A percentile compares a stretch with the other conserved stretches of the same genome.
phyloP scores from a whole-genome alignment of 2,113 vertebrate species.

The Ceyx cyanopectus region DNA sequence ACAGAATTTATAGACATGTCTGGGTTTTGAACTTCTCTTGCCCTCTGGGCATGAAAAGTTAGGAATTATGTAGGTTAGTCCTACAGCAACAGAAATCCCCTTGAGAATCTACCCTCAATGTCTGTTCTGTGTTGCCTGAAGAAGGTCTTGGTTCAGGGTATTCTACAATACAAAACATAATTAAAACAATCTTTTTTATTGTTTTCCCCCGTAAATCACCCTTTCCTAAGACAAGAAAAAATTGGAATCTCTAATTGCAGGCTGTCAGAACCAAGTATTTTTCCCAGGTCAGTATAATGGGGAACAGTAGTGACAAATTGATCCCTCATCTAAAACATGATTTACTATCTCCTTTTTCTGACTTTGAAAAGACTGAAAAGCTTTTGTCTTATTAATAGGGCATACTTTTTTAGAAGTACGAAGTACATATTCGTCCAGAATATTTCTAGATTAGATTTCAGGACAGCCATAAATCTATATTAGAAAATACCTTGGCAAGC shows the following conservation, averaged over 20 bases:
- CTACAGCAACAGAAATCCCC: neutral
- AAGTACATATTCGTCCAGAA: neutral
- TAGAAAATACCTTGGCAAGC: neutral
- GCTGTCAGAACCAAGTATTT: slow-evolving; percentile 27
- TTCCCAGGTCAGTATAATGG: neutral
- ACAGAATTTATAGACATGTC: neutral
- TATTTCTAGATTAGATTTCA: slow-evolving; percentile 8
- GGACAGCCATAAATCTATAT: neutral
- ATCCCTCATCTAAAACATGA: neutral
- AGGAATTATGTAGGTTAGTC: neutral
- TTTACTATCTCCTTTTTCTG: slow-evolving; percentile 18
- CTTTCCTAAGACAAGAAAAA: neutral
- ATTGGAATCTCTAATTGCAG: slow-evolving; percentile 20
- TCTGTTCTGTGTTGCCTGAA: neutral
- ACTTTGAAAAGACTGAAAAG: slow-evolving; percentile 32
- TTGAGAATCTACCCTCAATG: neutral
- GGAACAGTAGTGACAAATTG: slow-evolving; percentile 2
- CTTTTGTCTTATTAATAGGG: neutral
- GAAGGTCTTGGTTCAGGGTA: neutral
- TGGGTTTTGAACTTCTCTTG: neutral
- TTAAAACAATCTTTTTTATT: neutral
- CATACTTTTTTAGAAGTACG: neutral
- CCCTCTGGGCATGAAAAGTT: neutral
- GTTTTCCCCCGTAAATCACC: neutral
- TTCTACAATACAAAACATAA: neutral